Evolutionary conservation across 2,113 vertebrate genomes (phyloP), one percentile per base, ranked within the genome.

Genomic region (Seriola dumerili): DNA sequence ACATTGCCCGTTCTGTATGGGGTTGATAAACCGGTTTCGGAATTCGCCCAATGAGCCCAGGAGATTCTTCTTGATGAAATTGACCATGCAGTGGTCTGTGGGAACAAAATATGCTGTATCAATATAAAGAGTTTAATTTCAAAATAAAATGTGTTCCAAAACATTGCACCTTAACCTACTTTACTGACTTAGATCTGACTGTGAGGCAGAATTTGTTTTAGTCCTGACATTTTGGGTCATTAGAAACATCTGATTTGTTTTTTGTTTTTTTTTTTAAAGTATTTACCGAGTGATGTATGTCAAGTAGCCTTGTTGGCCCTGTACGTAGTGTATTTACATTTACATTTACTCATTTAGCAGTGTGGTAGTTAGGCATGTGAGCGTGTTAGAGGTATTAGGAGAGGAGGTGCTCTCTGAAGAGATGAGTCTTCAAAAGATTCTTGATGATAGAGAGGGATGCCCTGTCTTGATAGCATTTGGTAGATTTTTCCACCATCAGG

Each of bases 11-110:
- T 99, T 99, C 91, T 99, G 96, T 44, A 99, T 99, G 25, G 98
- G 98, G 88, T 99, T 99, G 80, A 99, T 98, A 81, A 99, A 99
- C n/a, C 97, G 95, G 91, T 99, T 99, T 57, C 97, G 92, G 90
- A 99, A 99, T 77, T 99, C 98, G 6, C 95, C 93, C 87, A 96
- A 90, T 1, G 98, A 99, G 59, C 98, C 98, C 19, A 99, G 95
- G 63, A 99, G 96, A 91, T 99, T 99, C 93, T 96, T 97, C 93
- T 99, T 99, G 90, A 99, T 98, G 89, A 99, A 99, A 84, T 94
- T 98, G 64, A 99, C 97, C 98, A 99, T 99, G 94, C 98, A 99
- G 93, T 99, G 97, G 94, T 99, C 98, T 96, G 83, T 8, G 52
- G 82, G 9, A 72, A 13, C 8, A 36, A 42, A 71, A 65, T 2